Evolutionary conservation across 2,888 invertebrate genomes (phyloP), one percentile per base, ranked within the genome.

Genomic region (Oxyscelio sp.): DNA sequence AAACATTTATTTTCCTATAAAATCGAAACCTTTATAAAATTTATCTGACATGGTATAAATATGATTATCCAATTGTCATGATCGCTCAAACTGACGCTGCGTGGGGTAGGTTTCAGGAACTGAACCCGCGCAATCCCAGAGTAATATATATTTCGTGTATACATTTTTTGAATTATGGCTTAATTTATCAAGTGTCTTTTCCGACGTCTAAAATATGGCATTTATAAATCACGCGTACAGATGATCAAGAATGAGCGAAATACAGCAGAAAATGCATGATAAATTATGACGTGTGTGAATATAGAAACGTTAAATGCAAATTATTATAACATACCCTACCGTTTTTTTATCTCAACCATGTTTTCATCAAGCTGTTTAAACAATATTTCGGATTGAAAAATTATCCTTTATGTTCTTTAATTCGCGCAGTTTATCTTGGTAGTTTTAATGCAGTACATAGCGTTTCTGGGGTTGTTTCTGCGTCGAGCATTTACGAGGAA

Each of bases 121-220:
- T 68, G 19, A 70, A 70, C 61, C 43, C 40, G 74, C 21, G 45
- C 68, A 50, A 75, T 58, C 63, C 56, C 31, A 58, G 52, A 22
- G 77, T 59, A 52, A 77, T 82, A 82, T 73, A 83, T 83, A 78
- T 65, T 73, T 78, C 71, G 78, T 63, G 83, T 83, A 78, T 74
- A 83, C 66, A 68, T 56, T 83, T 83, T 83, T 78, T 83, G 78
- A 83, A 77, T 83, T 83, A 83, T 68, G 48, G 78, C 50, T 43
- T 83, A 83, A 83, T 77, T 83, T 77, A 77, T 83, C 83, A 83
- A 83, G 66, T 83, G 83, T 83, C n/a, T 83, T 83, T 77, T 66
- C 59, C 54, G 48, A 61, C 83, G 66, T 83, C 77, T 73, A 48
- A 83, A 83, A 73, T 83, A 77, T 73, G 83, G 77, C 83, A 77